Evolutionary conservation across 2,888 invertebrate species (phyloP), one percentile per base, ranked within the genome.

Genomic region (Fragum fragum): DNA sequence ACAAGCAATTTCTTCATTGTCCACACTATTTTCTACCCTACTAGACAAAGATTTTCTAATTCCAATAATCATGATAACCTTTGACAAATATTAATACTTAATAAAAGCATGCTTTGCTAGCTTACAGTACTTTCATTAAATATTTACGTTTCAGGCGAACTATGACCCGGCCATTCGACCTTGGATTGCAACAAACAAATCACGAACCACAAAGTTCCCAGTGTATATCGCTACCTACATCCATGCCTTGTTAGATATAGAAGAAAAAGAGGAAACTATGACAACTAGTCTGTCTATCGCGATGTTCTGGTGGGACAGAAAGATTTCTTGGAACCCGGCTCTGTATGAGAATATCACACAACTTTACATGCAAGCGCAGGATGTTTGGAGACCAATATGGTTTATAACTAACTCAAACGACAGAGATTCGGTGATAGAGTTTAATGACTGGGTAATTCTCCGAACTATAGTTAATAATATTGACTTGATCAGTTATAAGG

Each of bases 251-350:
- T 7, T 57, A 14, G 57, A 26, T 23, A 57, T 57, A 23, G 57
- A 57, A 9, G 57, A 57, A 57, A 57, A 26, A 11, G 57, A 57
- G 14, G 57, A 57, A 26, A 57, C 57, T 11, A 57, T 57, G 57
- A 26, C 57, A 5, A 57, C 57, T 5, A 26, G 23, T 26, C 3
- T 57, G 23, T 9, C 23, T 26, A 26, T 57, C 3, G 26, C 57
- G 21, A 23, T 57, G 23, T 3, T 21, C 3, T 57, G 57, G 57
- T 57, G 11, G 11, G 57, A 57, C 14, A 14, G 3, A 11, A 57
- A 23, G 7, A 57, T 57, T 5, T n/a, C 57, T 23, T 57, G 57
- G 57, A 23, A 57, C 23, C 11, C 23, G 23, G 57, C 2, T 3
- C 2, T 18, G 14, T 26, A 57, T 23, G 23, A 23, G n/a, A 57